Evolutionary conservation across 2,888 invertebrate species (phyloP), one percentile per base, ranked within the genome.

Genomic region (Mythimna pallens): DNA sequence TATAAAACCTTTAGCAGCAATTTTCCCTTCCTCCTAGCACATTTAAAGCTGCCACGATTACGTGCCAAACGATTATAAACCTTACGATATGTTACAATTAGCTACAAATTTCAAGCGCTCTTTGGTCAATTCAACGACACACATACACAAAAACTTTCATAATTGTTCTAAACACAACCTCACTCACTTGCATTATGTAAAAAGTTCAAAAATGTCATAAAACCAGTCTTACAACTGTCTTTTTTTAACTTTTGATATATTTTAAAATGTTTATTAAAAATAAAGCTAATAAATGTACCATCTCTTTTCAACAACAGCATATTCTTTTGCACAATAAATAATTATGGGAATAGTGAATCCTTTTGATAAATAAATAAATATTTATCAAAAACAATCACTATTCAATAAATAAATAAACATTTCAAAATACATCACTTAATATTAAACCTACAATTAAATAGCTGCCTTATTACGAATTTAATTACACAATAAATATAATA

Each of bases 121-220:
- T 94, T 94, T 94, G 94, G 94, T 93, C 89, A 90, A 81, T 80
- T 87, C 86, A 87, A 83, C 88, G 83, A 90, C 86, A 85, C 72
- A 74, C 83, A 79, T 70, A 78, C 78, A 73, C 47, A 55, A 55
- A 73, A 78, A 85, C 80, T 78, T 69, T 73, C 68, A 83, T 67
- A 81, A 83, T 83, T 82, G 72, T 85, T 55, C 78, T 88, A 88
- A 86, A 82, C 89, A 89, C 89, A 89, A 89, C 89, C 88, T 79
- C 74, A 80, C 70, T 82, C 78, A 73, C 65, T 78, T 76, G 62
- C 75, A 75, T 67, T 67, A 78, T 81, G 77, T 82, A 82, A 84
- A 83, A 65, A 67, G 34, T 77, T 81, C 68, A 64, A 87, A 83
- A 87, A 82, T 67, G 70, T 70, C 57, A 78, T 78, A 81, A 84